Percentiles rank a stretch among this genome's conserved stretches.
Conservation (phyloP, 2,888 invertebrate species). For the Neuroscelio doddi region DNA sequence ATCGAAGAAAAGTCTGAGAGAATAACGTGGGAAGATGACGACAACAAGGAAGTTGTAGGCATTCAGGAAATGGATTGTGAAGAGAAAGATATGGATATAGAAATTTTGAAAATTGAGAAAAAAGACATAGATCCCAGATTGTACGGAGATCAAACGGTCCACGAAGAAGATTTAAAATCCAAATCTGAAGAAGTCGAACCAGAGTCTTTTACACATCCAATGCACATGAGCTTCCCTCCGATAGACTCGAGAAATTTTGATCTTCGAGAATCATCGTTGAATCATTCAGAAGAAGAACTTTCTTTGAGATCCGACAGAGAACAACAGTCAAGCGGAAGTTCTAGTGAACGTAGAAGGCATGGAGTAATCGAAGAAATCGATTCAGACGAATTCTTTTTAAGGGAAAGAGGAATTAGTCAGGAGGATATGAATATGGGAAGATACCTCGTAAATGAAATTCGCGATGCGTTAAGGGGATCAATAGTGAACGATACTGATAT, state of each 20-base stretch:
- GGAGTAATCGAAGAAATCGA: constrained; percentile 89
- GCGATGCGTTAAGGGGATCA: constrained; percentile 83
- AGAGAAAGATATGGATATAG: constrained; percentile 41
- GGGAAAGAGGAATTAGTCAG: constrained; percentile 86
- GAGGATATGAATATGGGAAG: constrained; percentile 86
- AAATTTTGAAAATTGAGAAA: constrained; percentile 19
- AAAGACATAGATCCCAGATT: constrained; percentile 56
- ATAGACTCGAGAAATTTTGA: constrained; percentile 61
- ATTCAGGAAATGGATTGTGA: constrained; percentile 57
- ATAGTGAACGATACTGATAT: constrained; percentile 73
- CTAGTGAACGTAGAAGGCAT: constrained; percentile 74
- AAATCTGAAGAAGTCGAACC: constrained; percentile 41
- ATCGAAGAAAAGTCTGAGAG: constrained; percentile 48
- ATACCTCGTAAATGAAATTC: constrained; percentile 85
- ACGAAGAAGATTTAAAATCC: constrained; percentile 37
- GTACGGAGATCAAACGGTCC: constrained; percentile 53
- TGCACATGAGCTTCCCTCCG: constrained; percentile 50
- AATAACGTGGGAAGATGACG: constrained; percentile 54
- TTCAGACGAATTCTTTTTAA: constrained; percentile 89
- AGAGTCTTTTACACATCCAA: constrained; percentile 33
- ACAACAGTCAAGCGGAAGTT: constrained; percentile 77
- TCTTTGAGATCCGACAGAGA: constrained; percentile 72
- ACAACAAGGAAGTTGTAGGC: constrained; percentile 21
- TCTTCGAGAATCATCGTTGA: constrained; percentile 22
- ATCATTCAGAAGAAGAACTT: constrained; percentile 53